phyloP scores from a whole-genome alignment of 2,888 invertebrate species.

The Unio delphinus region DNA sequence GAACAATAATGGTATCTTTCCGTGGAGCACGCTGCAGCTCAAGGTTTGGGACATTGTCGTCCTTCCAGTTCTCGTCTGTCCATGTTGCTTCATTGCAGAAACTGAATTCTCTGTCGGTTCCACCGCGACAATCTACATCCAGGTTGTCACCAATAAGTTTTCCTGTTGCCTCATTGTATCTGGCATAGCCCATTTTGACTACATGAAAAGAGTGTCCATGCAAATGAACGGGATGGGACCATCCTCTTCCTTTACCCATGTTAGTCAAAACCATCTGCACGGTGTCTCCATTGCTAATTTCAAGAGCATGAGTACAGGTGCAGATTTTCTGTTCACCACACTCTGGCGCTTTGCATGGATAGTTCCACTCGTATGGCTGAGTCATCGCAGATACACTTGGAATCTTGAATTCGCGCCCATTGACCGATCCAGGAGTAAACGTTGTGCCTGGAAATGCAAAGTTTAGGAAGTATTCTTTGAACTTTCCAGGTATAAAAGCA shows the following conservation, averaged over 20 bases:
- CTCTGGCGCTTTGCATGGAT: constrained; percentile 35
- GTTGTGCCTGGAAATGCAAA: constrained; percentile 57
- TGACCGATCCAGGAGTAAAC: constrained; percentile 45
- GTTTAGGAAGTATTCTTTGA: constrained; percentile 57
- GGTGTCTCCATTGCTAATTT: constrained; percentile 42
- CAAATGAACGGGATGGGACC: constrained; percentile 63
- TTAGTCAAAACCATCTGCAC: constrained; percentile 58
- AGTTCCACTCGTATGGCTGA: constrained; percentile 45
- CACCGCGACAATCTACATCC: constrained; percentile 40
- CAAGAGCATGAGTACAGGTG: constrained; percentile 46
- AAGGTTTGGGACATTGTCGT: constrained; percentile 49
- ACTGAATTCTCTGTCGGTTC: constrained; percentile 23
- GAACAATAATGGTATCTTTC: constrained; percentile 66
- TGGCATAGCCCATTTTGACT: constrained; percentile 57
- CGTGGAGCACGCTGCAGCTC: constrained; percentile 51
- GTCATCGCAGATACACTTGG: constrained; percentile 45
- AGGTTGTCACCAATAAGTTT: constrained; percentile 34
- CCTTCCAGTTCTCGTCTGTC: constrained; percentile 51
- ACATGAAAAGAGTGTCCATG: constrained; percentile 66
- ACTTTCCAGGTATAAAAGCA: constrained; percentile 17
- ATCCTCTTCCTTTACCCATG: constrained; percentile 54
- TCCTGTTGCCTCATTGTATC: constrained; percentile 31
- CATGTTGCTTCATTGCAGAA: constrained; percentile 60
- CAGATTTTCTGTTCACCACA: constrained; percentile 48
- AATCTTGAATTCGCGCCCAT: constrained; percentile 41